phyloP scores from a whole-genome alignment of 2,888 invertebrate genomes.

The Eutolmus rufibarbis region DNA sequence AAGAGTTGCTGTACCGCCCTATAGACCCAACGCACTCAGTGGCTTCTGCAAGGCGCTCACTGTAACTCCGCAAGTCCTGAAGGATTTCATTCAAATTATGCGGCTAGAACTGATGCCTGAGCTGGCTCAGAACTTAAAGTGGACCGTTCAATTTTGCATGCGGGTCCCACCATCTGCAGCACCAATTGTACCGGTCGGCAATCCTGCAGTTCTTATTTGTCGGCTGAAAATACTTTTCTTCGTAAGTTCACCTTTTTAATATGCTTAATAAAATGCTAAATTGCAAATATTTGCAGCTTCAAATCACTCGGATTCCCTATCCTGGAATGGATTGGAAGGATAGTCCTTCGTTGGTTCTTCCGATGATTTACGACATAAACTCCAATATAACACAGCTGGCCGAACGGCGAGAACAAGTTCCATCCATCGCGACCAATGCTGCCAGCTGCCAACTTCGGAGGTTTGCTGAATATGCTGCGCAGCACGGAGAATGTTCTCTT shows the following conservation, averaged over 20 bases:
- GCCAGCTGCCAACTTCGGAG: constrained; percentile 72
- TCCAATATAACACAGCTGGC: constrained; percentile 87
- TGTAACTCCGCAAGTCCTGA: constrained; percentile 84
- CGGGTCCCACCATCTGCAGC: constrained; percentile 88
- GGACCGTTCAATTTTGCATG: constrained; percentile 92
- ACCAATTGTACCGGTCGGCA: constrained; percentile 89
- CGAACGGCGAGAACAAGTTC: constrained; percentile 76
- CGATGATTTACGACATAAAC: constrained; percentile 87
- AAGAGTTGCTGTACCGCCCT: constrained; percentile 87
- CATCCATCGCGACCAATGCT: constrained; percentile 69
- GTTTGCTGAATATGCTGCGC: constrained; percentile 77
- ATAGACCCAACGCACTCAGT: constrained; percentile 85
- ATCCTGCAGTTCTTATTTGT: constrained; percentile 84
- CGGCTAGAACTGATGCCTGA: constrained; percentile 70
- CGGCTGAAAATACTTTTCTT: constrained; percentile 91
- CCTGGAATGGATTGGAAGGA: constrained; percentile 72
- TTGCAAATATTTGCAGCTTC: constrained; percentile 67
- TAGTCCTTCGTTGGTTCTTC: constrained; percentile 79
- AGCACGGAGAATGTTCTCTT: constrained; percentile 82
- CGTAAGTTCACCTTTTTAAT: constrained; percentile 66
- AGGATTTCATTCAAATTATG: constrained; percentile 84
- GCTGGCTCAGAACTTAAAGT: constrained; percentile 74
- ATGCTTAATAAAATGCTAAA: background rate
- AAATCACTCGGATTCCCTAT: constrained; percentile 75
- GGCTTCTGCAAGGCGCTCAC: constrained; percentile 87